phyloP scores from a whole-genome alignment of 2,113 vertebrate genomes.

The Paratilapia polleni region DNA sequence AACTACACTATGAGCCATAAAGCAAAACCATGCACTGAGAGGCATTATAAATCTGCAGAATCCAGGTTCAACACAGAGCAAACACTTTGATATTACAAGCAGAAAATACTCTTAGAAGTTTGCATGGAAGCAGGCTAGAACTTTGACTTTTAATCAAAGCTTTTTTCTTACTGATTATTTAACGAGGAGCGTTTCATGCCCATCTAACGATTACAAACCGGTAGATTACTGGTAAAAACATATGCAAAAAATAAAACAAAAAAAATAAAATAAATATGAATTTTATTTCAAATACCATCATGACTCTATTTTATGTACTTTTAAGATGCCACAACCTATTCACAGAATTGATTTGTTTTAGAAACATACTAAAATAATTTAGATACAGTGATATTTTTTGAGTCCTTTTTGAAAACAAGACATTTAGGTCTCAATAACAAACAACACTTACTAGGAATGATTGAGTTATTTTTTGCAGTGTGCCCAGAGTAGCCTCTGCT shows the following conservation, averaged over 20 bases:
- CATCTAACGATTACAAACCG: not conserved
- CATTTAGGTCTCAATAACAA: not conserved
- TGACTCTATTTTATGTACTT: not conserved
- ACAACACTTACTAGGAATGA: not conserved
- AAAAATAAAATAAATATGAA: not conserved
- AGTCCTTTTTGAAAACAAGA: not conserved
- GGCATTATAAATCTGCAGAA: not conserved
- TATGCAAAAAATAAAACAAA: not conserved
- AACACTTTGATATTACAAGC: not conserved
- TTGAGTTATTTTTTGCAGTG: not conserved
- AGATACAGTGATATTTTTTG: fast-evolving
- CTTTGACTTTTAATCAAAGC: not conserved
- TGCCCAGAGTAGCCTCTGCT: not conserved
- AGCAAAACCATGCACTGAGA: not conserved
- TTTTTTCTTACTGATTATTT: not conserved
- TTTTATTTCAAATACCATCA: not conserved
- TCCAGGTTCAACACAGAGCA: not conserved
- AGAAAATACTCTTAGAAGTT: not conserved
- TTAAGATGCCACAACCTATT: not conserved
- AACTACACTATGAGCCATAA: not conserved
- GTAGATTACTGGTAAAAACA: not conserved
- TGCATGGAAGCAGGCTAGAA: not conserved
- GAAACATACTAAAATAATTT: not conserved
- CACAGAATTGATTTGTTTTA: conserved; percentile 8
- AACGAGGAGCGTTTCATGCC: not conserved